Evolutionary conservation across 2,888 invertebrate genomes (phyloP), one percentile per base, ranked within the genome.

Genomic region (Leptogaster cylindrica): DNA sequence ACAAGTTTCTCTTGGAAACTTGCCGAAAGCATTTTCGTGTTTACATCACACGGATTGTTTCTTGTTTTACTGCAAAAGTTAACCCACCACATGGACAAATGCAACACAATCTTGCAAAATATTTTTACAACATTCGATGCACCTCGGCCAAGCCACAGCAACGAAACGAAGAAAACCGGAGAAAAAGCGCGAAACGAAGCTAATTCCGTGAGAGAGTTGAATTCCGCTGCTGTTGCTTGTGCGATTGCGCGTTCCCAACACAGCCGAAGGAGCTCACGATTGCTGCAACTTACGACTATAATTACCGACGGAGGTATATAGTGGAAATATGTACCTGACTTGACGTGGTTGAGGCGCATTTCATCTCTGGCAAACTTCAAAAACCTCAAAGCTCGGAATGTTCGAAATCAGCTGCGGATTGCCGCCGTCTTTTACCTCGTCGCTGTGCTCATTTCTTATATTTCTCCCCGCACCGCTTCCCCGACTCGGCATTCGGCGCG

Each of bases 1-100:
- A 2, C 2, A 33, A 16, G 8, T 20, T 5, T 14, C 10, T 16
- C 14, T 20, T 8, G 16, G 52, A 16, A 52, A 33, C 52, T 31
- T n/a, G 18, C 18, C 52, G 52, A 52, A 52, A 52, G 52, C 52
- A 52, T 52, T 52, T 52, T 52, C 52, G 18, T 52, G 52, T 52
- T 52, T 52, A 52, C 52, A 52, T 18, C 31, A 31, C 10, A 10
- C n/a, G 14, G 10, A 39, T 12, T 39, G 10, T 39, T 39, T 39
- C 39, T 39, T 10, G 10, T 39, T 39, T 14, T 39, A n/a, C n/a
- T n/a, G n/a, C 18, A 23, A 20, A 18, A 46, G 23, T n/a, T 6
- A n/a, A n/a, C 36, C 16, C 18, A 12, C 44, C 2, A 0, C 44
- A 44, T 16, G 8, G 18, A 14, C 6, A 16, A 20, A 16, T 46